phyloP scores from a whole-genome alignment of 2,888 invertebrate genomes.

The Heliconius ethilla region DNA sequence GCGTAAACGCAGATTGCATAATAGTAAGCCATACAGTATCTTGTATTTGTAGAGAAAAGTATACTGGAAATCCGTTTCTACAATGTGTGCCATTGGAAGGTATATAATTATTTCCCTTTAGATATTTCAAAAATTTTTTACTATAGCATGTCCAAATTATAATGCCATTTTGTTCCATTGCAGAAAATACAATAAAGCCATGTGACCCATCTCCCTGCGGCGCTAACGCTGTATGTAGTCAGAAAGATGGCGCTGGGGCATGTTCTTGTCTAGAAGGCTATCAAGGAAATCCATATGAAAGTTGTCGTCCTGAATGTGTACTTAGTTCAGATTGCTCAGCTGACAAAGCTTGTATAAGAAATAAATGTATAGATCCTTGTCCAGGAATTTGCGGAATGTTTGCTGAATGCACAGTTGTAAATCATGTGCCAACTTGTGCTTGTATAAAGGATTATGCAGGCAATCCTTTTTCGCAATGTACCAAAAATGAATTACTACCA shows the following conservation, averaged over 20 bases:
- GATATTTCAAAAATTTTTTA: neutral
- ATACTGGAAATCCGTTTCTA: conserved; percentile 91
- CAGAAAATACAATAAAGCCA: conserved; percentile 84
- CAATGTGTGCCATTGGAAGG: conserved; percentile 86
- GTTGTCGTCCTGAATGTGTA: conserved; percentile 93
- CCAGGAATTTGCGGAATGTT: conserved; percentile 92
- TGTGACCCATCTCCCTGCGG: conserved; percentile 95
- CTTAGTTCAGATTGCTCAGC: conserved; percentile 92
- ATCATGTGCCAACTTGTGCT: conserved; percentile 93
- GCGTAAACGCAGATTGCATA: conserved; percentile 89
- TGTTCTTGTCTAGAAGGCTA: conserved; percentile 91
- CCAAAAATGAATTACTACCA: conserved; percentile 59
- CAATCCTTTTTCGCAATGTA: conserved; percentile 84
- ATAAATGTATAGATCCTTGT: conserved; percentile 93
- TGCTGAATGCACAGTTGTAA: conserved; percentile 91
- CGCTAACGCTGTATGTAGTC: conserved; percentile 89
- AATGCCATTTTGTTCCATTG: conserved; percentile 46
- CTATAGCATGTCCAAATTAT: neutral
- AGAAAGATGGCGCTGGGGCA: conserved; percentile 89
- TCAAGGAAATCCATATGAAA: conserved; percentile 92
- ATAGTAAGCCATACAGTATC: conserved; percentile 91
- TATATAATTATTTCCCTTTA: conserved; percentile 47
- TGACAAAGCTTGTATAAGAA: conserved; percentile 90
- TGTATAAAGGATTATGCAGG: conserved; percentile 88
- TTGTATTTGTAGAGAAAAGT: conserved; percentile 89